These are phyloP conservation scores for Heteromormyrus szaboi DNA, from an alignment of 2,797 vertebrate genomes.

Conservation along the genomic window DNA sequence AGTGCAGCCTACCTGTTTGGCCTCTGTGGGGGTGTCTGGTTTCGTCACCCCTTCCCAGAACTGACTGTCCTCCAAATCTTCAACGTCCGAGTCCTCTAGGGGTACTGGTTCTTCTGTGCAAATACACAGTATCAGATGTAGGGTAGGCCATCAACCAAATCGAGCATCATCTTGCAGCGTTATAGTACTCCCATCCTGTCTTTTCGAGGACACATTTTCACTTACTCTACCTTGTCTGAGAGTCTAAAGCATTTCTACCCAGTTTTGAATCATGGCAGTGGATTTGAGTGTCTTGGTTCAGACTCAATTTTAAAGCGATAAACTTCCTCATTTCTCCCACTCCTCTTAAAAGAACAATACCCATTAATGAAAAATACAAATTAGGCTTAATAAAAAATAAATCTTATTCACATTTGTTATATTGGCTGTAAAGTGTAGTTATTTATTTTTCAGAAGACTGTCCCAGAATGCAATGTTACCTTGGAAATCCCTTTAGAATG, in stretches of 20 bases:
- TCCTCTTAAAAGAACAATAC: neutral
- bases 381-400: neutral
- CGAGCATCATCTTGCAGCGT: neutral
- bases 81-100: slow-evolving; percentile 29
- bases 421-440: neutral
- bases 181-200: neutral
- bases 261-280: neutral
- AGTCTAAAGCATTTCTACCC: neutral
- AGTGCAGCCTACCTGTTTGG: slow-evolving; percentile 43
- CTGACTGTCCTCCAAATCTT: slow-evolving; percentile 52
- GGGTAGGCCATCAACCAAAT: neutral
- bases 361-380: neutral
- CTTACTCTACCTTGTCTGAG: neutral
- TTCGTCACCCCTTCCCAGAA: slow-evolving; percentile 62
- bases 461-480: neutral
- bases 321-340: neutral
- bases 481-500: neutral
- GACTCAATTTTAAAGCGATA: neutral
- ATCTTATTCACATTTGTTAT: neutral
- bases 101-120: slow-evolving; percentile 38
- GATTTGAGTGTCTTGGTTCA: neutral
- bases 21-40: slow-evolving; percentile 35
- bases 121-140: neutral
- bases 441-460: neutral
- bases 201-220: neutral